Evolutionary conservation across 2,113 vertebrate genomes (phyloP).

Genomic region (Sminthopsis crassicaudata): DNA sequence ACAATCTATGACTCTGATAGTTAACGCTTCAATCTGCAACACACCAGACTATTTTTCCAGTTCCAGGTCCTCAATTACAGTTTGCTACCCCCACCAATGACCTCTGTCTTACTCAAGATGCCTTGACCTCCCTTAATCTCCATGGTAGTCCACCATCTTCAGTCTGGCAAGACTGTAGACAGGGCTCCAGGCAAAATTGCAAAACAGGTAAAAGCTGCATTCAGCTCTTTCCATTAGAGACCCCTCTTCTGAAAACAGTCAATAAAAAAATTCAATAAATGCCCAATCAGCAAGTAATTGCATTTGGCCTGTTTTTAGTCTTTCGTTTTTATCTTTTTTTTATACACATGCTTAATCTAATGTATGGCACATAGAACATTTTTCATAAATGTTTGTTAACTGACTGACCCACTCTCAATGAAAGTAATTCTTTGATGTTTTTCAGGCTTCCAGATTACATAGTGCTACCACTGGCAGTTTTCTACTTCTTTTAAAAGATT

Average conservation of each 20-base stretch:
- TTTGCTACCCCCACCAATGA: background rate
- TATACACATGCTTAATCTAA: background rate
- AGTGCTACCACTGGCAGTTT: background rate
- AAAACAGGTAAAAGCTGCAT: too few species aligned
- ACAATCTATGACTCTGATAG: background rate
- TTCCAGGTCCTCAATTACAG: background rate
- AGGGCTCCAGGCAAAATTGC: too few species aligned
- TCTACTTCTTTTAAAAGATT: too few species aligned
- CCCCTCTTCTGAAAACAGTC: background rate
- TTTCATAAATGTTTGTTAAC: background rate
- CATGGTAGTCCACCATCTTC: background rate
- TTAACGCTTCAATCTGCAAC: background rate
- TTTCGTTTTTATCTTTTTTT: background rate
- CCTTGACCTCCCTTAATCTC: too few species aligned
- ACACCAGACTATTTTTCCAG: background rate
- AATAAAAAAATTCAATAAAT: background rate
- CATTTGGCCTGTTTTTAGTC: background rate
- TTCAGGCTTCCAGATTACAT: background rate
- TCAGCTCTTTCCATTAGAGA: background rate
- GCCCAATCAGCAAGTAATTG: background rate
- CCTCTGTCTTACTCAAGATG: background rate
- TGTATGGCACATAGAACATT: background rate
- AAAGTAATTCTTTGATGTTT: background rate
- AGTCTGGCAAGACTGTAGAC: background rate
- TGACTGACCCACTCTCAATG: background rate